Base-by-base conservation (phyloP, 2,888 invertebrate genomes). In the Lasioglossum villosulum region DNA sequence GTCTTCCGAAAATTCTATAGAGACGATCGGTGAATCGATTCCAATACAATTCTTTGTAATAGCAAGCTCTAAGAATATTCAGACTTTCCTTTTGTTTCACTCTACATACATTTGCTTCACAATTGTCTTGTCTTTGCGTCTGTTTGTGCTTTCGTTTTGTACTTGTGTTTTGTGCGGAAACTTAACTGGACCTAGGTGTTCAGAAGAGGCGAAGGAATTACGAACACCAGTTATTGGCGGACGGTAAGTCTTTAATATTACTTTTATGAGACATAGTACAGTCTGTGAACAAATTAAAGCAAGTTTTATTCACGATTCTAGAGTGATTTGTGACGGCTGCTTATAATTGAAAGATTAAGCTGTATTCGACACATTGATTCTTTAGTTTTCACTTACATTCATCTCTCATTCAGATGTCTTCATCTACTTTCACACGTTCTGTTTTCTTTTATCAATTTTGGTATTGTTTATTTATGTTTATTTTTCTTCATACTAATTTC, bases 101-200 rank as follows among this genome's bases (percentile, higher is more conserved):
- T 30, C 59, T 59, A 27, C 30, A 63, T 30, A 63, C 63, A 63
- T 56, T 56, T 82, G 30, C n/a, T 45, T 37, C 71, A 37, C 56
- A 78, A 73, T 80, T 34, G 73, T n/a, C 30, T 73, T 80, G 66
- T 68, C 66, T 56, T 82, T 70, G 27, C 73, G 74, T 82, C 48
- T 73, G 30, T 63, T n/a, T 42, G 68, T 56, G 45, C 70, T 82
- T 39, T 66, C 72, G 68, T 48, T 80, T 72, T 80, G 19, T 68
- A 82, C 79, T 80, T 74, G 63, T 63, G 63, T 63, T 63, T 63
- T 63, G 63, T 63, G 63, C 63, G 63, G 63, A 63, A 63, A 63
- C 63, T 63, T 63, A 63, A 63, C 63, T 63, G 63, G 63, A 63
- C 63, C 16, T 63, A 63, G 63, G 63, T 63, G 63, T 63, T 63